These are phyloP conservation scores for Sarcophilus harrisii DNA, from an alignment of 2,797 vertebrate genomes.

Conservation along the genomic window DNA sequence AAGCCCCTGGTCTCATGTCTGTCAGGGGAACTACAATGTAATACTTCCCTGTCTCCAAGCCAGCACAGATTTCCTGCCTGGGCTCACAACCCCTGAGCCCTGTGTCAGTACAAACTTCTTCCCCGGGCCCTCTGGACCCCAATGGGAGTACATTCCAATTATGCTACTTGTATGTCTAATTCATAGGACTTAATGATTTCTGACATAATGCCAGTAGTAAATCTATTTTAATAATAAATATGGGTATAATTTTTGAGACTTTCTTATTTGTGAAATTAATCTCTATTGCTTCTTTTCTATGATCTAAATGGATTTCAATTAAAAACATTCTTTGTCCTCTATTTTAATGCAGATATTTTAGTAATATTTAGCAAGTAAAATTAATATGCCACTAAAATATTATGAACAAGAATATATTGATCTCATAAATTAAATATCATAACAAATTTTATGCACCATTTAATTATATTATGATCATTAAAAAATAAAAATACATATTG, in stretches of 20 bases:
- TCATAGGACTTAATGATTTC: not conserved
- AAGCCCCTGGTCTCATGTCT: too few species aligned
- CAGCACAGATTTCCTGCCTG: too few species aligned
- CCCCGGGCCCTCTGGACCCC: too few species aligned
- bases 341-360: not conserved
- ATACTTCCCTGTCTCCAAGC: too few species aligned
- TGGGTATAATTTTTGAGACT: slow-evolving; percentile 8
- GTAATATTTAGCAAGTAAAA: not conserved
- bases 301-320: not conserved
- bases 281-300: not conserved
- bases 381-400: not conserved
- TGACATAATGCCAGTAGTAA: not conserved
- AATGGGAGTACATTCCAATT: not conserved
- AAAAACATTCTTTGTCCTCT: not conserved
- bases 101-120: too few species aligned
- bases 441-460: not conserved
- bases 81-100: too few species aligned
- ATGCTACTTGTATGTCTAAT: not conserved
- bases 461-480: not conserved
- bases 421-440: not conserved
- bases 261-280: not conserved
- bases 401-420: not conserved
- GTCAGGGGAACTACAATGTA: too few species aligned
- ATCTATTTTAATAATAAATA: slow-evolving; percentile 13
- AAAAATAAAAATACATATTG: slow-evolving; percentile 13